phyloP scores from a whole-genome alignment of 2,797 vertebrate genomes.

The Threskiornis aethiopicus region DNA sequence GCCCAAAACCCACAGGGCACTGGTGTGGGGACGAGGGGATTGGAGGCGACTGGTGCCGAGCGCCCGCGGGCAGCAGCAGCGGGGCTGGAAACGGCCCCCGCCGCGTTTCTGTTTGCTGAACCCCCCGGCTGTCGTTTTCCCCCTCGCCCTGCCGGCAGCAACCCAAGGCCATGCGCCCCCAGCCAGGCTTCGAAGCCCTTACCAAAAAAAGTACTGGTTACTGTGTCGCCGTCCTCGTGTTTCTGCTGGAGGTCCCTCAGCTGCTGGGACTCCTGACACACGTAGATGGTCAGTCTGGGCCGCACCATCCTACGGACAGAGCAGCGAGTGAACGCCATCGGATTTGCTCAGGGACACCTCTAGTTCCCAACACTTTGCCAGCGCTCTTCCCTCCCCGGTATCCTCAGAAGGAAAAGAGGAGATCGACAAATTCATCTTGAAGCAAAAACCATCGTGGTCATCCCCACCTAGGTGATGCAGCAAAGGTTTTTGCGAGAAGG shows the following conservation, averaged over 20 bases:
- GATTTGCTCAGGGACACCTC: background rate
- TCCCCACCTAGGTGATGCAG: background rate
- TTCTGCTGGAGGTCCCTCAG: constrained; percentile 85
- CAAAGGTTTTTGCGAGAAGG: background rate
- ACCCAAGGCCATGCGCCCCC: background rate
- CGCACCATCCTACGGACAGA: constrained; percentile 83
- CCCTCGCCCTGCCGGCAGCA: background rate
- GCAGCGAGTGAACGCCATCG: background rate
- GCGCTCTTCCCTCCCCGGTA: background rate
- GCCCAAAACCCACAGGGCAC: background rate
- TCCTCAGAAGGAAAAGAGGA: background rate
- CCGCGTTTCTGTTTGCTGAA: fast-evolving
- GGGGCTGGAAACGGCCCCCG: background rate
- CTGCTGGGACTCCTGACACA: constrained; percentile 95
- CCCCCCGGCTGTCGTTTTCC: background rate
- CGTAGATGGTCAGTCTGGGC: constrained; percentile 93
- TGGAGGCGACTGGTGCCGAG: background rate
- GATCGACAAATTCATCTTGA: fast-evolving
- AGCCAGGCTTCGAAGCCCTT: background rate
- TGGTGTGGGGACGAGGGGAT: fast-evolving
- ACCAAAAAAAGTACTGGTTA: constrained; percentile 90
- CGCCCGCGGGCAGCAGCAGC: fast-evolving
- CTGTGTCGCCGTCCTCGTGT: constrained; percentile 88
- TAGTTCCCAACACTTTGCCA: fast-evolving
- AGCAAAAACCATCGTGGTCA: fast-evolving